Evolutionary conservation across 2,113 vertebrate species (phyloP).

Genomic region (Ptyas mucosa): DNA sequence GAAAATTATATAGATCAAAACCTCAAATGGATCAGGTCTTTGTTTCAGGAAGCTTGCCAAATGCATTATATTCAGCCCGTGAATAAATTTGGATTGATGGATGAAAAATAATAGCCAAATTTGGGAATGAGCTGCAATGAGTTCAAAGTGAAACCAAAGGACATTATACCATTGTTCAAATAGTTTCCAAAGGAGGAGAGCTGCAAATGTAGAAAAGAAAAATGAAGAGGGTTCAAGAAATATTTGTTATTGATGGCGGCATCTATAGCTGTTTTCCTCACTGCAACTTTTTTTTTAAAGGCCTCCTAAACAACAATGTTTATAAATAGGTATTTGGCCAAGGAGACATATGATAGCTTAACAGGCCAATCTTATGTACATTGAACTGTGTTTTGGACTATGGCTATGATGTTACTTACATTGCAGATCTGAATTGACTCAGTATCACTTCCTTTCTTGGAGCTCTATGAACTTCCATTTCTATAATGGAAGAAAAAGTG

Average conservation of each 20-base stretch:
- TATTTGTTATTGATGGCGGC: not conserved
- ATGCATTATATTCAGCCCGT: not conserved
- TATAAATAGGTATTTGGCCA: not conserved
- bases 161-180: not conserved
- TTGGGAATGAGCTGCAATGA: conserved; percentile 24
- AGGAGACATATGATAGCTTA: not conserved
- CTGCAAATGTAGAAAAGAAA: not conserved
- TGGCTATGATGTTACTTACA: not conserved
- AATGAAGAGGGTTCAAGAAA: not conserved
- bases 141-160: not conserved
- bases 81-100: not conserved
- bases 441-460: not conserved
- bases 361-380: not conserved
- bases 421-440: not conserved
- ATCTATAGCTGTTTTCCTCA: not conserved
- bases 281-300: not conserved
- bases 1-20: not conserved
- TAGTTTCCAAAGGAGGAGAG: conserved; percentile 2
- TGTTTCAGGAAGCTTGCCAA: conserved; percentile 18
- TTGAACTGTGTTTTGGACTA: not conserved
- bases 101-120: not conserved
- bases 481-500: not conserved
- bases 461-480: not conserved
- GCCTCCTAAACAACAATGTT: not conserved
- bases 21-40: not conserved